Evolutionary conservation across 2,113 vertebrate genomes (phyloP).

Genomic region (Toxotes chatareus): DNA sequence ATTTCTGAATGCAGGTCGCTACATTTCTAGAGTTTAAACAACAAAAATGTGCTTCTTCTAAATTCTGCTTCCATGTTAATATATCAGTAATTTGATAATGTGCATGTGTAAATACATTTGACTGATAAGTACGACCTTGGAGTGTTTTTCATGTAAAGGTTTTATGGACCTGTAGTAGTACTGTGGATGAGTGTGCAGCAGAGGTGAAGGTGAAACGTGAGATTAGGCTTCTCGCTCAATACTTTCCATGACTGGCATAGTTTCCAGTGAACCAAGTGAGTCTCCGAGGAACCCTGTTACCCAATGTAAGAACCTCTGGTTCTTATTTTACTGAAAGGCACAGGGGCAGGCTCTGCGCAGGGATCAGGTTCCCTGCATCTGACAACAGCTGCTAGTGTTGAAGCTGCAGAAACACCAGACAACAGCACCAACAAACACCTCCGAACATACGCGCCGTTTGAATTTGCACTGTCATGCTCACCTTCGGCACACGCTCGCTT

Average conservation of each 20-base stretch:
- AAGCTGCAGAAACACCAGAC: slow-evolving; percentile 25
- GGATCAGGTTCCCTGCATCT: slow-evolving; percentile 13
- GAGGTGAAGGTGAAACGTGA: slow-evolving; percentile 28
- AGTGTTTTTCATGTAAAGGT: background rate
- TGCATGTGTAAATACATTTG: background rate
- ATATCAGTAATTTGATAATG: no score
- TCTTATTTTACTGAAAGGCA: background rate
- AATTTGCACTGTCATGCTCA: slow-evolving; percentile 55
- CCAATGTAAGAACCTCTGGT: background rate
- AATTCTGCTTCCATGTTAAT: no score
- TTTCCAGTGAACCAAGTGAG: background rate
- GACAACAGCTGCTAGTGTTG: background rate
- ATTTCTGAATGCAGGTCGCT: no score
- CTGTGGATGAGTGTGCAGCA: slow-evolving; percentile 34
- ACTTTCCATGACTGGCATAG: slow-evolving; percentile 17
- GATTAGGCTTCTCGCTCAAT: background rate
- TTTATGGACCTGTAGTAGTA: background rate
- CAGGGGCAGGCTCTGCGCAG: background rate
- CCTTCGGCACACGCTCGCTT: background rate
- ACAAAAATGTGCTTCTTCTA: background rate
- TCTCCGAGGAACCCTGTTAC: background rate
- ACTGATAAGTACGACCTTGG: background rate
- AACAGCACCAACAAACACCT: slow-evolving; percentile 5
- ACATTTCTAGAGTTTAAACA: background rate
- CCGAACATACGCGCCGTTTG: background rate